Evolutionary conservation across 92 coral and sea anemone species (phyloP).

Genomic region (Palythoa grandiflora): DNA sequence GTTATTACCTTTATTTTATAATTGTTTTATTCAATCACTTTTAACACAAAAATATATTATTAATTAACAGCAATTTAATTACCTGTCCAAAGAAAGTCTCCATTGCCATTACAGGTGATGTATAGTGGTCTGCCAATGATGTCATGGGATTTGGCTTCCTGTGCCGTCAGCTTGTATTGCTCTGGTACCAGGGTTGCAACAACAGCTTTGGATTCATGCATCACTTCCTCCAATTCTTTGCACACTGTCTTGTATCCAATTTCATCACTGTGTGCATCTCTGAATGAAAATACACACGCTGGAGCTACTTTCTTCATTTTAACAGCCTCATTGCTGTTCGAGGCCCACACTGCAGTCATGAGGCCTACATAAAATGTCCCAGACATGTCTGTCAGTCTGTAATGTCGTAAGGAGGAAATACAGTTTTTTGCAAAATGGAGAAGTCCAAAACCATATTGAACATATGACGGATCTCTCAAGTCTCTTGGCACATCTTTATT

Average conservation of each 20-base stretch:
- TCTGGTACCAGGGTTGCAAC: conserved; percentile 39
- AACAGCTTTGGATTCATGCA: conserved; percentile 33
- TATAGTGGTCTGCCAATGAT: conserved; percentile 47
- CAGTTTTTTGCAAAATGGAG: conserved; percentile 53
- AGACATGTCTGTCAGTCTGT: conserved; percentile 50
- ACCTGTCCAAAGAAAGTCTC: conserved; percentile 54
- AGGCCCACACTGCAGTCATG: conserved; percentile 47
- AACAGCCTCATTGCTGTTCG: conserved; percentile 2
- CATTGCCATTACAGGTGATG: conserved; percentile 43
- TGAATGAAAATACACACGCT: conserved; percentile 39
- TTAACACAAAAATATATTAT: not conserved
- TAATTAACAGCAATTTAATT: not conserved
- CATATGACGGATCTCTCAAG: not conserved
- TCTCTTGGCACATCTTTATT: conserved; percentile 34
- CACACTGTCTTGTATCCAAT: conserved; percentile 42
- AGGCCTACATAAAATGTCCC: conserved; percentile 31
- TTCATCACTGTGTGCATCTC: conserved; percentile 54
- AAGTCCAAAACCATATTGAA: conserved; percentile 49
- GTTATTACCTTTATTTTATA: not conserved
- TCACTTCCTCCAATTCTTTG: conserved; percentile 20
- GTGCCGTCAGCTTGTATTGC: not conserved
- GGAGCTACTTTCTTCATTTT: conserved; percentile 51
- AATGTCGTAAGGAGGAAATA: conserved; percentile 30
- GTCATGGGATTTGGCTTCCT: conserved; percentile 1
- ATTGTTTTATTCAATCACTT: not conserved